A percentile compares a stretch with the other conserved stretches of the same genome.
Evolutionary conservation across 2,113 vertebrate species (phyloP).

Genomic region (Centropus bengalensis): DNA sequence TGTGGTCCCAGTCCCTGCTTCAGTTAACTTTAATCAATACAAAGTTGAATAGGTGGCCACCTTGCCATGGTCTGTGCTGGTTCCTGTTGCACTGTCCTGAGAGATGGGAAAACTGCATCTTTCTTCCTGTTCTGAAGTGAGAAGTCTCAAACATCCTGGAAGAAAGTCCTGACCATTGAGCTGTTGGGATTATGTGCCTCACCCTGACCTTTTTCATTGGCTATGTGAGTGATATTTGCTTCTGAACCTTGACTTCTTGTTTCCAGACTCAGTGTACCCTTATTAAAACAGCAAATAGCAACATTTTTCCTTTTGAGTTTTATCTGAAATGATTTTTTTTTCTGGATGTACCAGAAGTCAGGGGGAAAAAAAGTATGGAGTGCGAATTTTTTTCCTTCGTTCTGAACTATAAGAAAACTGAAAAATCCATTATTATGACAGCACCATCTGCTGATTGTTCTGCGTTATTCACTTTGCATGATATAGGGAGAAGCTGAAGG

Average conservation of each 20-base stretch:
- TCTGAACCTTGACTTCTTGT: background rate
- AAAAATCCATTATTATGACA: conserved; percentile 51
- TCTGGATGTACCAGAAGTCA: background rate
- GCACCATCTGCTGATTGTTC: conserved; percentile 59
- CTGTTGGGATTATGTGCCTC: rapidly evolving
- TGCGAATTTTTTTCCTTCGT: background rate
- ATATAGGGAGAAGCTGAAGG: background rate
- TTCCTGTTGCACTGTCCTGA: background rate
- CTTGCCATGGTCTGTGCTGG: background rate
- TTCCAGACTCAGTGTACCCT: background rate
- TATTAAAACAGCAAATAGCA: background rate
- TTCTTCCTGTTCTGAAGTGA: background rate
- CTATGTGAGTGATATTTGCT: background rate
- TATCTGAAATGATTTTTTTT: background rate
- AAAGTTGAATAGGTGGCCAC: background rate
- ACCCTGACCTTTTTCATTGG: background rate
- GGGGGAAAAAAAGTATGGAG: background rate
- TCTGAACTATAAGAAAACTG: background rate
- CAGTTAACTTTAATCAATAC: background rate
- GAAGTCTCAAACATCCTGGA: background rate
- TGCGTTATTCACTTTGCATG: background rate
- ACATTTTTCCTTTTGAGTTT: background rate
- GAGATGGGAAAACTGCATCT: background rate
- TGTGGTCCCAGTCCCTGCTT: background rate
- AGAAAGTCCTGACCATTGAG: background rate